Conservation (phyloP, 2,888 invertebrate species). For the Platycheirus albimanus region DNA sequence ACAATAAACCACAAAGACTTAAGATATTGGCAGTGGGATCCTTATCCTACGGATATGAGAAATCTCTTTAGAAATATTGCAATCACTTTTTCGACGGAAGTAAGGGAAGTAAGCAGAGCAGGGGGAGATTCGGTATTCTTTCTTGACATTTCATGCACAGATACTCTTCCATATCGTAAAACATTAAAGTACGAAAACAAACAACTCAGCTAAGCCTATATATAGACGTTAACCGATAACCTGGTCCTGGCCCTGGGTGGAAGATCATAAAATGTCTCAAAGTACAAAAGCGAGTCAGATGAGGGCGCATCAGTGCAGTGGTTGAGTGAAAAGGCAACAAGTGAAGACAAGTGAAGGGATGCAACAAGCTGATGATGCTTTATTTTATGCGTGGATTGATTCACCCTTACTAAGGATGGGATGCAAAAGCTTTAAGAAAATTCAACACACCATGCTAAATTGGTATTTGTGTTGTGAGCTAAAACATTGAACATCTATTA, state of each 20-base stretch:
- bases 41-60: slow-evolving; percentile 65
- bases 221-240: slow-evolving; percentile 41
- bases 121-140: slow-evolving; percentile 4
- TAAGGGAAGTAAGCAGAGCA: background rate
- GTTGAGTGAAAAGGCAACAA: no score
- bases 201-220: slow-evolving; percentile 8
- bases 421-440: background rate
- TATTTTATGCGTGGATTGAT: slow-evolving; percentile 48
- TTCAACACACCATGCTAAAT: background rate
- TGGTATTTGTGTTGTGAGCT: slow-evolving; percentile 14
- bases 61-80: slow-evolving; percentile 68
- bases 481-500: slow-evolving; percentile 22
- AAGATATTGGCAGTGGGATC: slow-evolving; percentile 10
- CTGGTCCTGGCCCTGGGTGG: no score
- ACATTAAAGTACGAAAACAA: slow-evolving; percentile 23
- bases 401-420: slow-evolving; percentile 12
- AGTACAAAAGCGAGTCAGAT: slow-evolving; percentile 50
- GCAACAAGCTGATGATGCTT: slow-evolving; percentile 65
- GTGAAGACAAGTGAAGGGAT: slow-evolving; percentile 5
- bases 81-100: slow-evolving; percentile 63
- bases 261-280: slow-evolving; percentile 54
- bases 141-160: slow-evolving; percentile 35
- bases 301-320: slow-evolving; percentile 17
- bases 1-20: slow-evolving; percentile 30
- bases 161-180: slow-evolving; percentile 46